A percentile compares a stretch with the other conserved stretches of the same genome.
Conservation (phyloP, 2,113 vertebrate species). For the Smithornis capensis region DNA sequence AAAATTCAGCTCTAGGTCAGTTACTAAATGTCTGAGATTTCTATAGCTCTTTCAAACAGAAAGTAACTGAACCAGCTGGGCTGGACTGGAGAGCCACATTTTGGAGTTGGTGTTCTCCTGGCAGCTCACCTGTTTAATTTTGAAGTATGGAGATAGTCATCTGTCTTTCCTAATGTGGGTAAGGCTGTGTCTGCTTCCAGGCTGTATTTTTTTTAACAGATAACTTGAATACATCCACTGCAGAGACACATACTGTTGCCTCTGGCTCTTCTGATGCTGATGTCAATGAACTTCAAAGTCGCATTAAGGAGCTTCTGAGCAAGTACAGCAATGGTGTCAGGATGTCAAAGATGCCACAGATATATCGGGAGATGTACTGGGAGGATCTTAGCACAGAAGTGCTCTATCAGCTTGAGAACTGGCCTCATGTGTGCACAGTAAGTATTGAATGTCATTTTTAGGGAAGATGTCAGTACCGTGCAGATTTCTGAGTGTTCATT, state of each 20-base stretch:
- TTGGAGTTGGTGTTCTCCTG: not conserved
- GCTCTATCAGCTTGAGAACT: slow-evolving; percentile 73
- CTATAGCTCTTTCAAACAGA: not conserved
- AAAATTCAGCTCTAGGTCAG: not conserved
- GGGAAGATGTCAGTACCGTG: not conserved
- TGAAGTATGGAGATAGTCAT: not conserved
- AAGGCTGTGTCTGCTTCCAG: not conserved
- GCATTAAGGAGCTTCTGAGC: slow-evolving; percentile 70
- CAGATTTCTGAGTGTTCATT: not conserved
- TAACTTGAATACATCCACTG: not conserved
- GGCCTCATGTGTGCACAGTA: slow-evolving; percentile 80
- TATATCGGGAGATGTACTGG: slow-evolving; percentile 74
- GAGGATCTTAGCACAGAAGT: slow-evolving; percentile 71
- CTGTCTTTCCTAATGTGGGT: not conserved
- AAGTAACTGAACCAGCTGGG: not conserved
- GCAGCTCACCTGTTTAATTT: not conserved
- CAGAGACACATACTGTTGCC: not conserved
- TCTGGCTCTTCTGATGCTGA: not conserved
- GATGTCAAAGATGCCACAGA: slow-evolving; percentile 77
- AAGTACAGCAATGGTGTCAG: slow-evolving; percentile 77
- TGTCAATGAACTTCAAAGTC: slow-evolving; percentile 70
- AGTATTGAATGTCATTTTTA: slow-evolving; percentile 15
- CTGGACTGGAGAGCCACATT: not conserved
- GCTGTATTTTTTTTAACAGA: not conserved
- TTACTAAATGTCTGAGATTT: not conserved